A percentile compares a stretch with the other conserved stretches of the same genome.
phyloP scores from a whole-genome alignment of 2,888 invertebrate species.

The Drosophila nr. perissopoda region DNA sequence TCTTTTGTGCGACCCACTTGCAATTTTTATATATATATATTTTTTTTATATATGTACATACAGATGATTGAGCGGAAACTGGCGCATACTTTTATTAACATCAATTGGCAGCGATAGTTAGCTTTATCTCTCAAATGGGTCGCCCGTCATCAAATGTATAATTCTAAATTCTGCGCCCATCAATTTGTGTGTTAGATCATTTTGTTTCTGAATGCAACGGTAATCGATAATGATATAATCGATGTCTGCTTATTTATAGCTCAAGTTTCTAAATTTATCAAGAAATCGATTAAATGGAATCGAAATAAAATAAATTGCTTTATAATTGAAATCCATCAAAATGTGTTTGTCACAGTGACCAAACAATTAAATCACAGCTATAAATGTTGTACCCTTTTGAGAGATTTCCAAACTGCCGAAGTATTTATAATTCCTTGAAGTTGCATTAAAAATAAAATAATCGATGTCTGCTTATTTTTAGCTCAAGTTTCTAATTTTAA shows the following conservation, averaged over 20 bases:
- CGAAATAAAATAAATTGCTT: not conserved
- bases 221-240: slow-evolving; percentile 19
- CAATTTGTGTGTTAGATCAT: slow-evolving; percentile 41
- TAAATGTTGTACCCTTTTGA: not conserved
- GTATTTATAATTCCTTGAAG: not conserved
- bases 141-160: slow-evolving; percentile 31
- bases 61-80: slow-evolving; percentile 63
- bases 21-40: slow-evolving; percentile 14
- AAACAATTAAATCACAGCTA: too few relatives aligned
- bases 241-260: slow-evolving; percentile 29
- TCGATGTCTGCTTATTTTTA: slow-evolving; percentile 27
- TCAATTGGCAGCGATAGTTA: slow-evolving; percentile 63
- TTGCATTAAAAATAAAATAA: slow-evolving; percentile 25
- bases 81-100: slow-evolving; percentile 66
- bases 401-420: not conserved
- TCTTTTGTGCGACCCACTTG: slow-evolving; percentile 53
- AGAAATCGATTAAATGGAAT: slow-evolving; percentile 17
- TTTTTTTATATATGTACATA: slow-evolving; percentile 26
- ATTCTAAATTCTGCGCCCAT: slow-evolving; percentile 44
- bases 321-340: slow-evolving; percentile 2
- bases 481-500: slow-evolving; percentile 16
- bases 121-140: slow-evolving; percentile 62
- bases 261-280: slow-evolving; percentile 24
- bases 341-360: not conserved
- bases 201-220: slow-evolving; percentile 14